Percentiles rank a stretch among this genome's conserved stretches.
These are phyloP conservation scores for Ennomos quercinarius DNA, from an alignment of 2,888 invertebrate genomes.

Conservation along the genomic window DNA sequence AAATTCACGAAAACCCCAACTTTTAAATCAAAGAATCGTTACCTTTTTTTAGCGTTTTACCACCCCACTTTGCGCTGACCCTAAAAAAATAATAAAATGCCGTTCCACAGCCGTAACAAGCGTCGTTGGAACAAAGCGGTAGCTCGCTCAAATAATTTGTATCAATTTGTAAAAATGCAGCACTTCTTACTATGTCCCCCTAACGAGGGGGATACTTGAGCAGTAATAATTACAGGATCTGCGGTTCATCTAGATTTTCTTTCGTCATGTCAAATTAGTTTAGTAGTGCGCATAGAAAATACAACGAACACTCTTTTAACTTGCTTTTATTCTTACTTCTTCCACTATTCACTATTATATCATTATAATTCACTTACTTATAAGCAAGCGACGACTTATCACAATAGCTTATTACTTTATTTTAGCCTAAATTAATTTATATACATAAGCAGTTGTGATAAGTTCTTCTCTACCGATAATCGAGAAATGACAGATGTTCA, in stretches of 20 bases:
- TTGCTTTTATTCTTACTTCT: no score
- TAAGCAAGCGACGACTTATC: no score
- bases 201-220: slow-evolving; percentile 59
- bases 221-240: slow-evolving; percentile 69
- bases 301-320: no score
- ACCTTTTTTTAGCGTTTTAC: slow-evolving; percentile 39
- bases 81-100: slow-evolving; percentile 81
- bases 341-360: no score
- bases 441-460: no score
- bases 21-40: background rate
- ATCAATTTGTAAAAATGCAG: slow-evolving; percentile 86
- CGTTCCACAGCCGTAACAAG: slow-evolving; percentile 83
- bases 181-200: slow-evolving; percentile 58
- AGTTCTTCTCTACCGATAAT: no score
- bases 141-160: slow-evolving; percentile 85
- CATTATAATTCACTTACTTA: no score
- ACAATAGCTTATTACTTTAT: no score
- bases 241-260: slow-evolving; percentile 13
- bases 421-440: no score
- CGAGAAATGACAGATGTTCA: no score
- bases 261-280: slow-evolving; percentile 14
- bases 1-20: no score
- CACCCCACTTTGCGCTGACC: slow-evolving; percentile 46
- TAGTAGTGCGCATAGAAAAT: background rate
- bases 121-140: slow-evolving; percentile 84